Conservation (phyloP, 2,113 vertebrate genomes). For the Uria lomvia region DNA sequence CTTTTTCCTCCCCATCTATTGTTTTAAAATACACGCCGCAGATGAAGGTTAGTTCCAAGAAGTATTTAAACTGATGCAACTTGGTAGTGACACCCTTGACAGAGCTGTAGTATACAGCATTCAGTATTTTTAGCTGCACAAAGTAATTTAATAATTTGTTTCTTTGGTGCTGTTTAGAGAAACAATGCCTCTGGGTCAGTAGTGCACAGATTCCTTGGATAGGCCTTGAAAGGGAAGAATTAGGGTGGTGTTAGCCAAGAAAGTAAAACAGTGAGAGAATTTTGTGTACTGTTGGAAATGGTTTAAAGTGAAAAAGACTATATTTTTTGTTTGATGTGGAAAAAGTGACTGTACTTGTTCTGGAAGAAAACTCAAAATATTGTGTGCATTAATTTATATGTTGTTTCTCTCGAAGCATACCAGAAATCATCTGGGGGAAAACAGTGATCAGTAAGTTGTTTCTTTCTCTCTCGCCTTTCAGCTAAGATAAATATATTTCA, state of each 20-base stretch:
- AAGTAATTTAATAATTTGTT: slow-evolving; percentile 55
- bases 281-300: slow-evolving; percentile 61
- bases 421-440: slow-evolving; percentile 23
- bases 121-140: slow-evolving; percentile 58
- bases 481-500: slow-evolving; percentile 9
- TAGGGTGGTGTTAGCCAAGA: slow-evolving; percentile 51
- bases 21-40: background rate
- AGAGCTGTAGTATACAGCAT: slow-evolving; percentile 26
- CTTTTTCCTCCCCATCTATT: background rate
- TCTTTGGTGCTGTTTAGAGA: slow-evolving; percentile 52
- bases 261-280: slow-evolving; percentile 67
- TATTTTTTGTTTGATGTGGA: slow-evolving; percentile 62
- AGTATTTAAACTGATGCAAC: background rate
- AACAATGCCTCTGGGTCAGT: slow-evolving; percentile 60
- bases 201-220: slow-evolving; percentile 60
- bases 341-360: slow-evolving; percentile 38
- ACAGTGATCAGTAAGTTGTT: background rate
- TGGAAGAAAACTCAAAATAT: slow-evolving; percentile 56
- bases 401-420: slow-evolving; percentile 59
- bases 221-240: slow-evolving; percentile 53
- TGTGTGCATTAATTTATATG: slow-evolving; percentile 55
- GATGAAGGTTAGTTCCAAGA: background rate
- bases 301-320: slow-evolving; percentile 42
- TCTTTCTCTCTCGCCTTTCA: background rate
- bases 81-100: slow-evolving; percentile 3